Base-by-base conservation (phyloP, 2,888 invertebrate genomes). In the Tinea pellionella region DNA sequence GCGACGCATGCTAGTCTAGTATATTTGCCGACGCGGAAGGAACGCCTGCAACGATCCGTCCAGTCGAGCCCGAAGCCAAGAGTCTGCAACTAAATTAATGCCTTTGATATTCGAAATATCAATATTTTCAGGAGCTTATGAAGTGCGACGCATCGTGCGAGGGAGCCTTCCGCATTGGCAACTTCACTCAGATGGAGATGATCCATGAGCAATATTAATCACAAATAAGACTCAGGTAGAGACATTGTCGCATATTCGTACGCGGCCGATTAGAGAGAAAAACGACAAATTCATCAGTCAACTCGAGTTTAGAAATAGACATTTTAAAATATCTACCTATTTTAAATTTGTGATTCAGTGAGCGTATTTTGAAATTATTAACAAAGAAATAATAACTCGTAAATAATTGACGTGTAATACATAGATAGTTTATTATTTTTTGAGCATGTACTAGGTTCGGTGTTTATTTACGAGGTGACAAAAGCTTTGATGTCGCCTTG, bases 1-100 rank as follows among this genome's bases (percentile, higher is more conserved):
- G 76, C 80, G 82, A 75, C 78, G 77, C 70, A 76, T 55, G 55
- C 18, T 16, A 32, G 73, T 70, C 72, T n/a, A n/a, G 75, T 86
- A 86, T 87, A 85, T 86, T 86, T 86, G 80, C 78, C 75, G 81
- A 86, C 84, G 71, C 85, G 87, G 87, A 87, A 87, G 85, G 78
- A 75, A 78, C 74, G 80, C 69, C 80, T 78, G 85, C 83, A 79
- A 80, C 59, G 84, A 82, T 68, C 82, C 79, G 78, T 79, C 78
- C 75, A 77, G 71, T 73, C 69, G 71, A 73, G 74, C 69, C 74
- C 65, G 68, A 67, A 75, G 80, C 80, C 78, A 76, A 82, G 69
- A 72, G 69, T 66, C 71, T 69, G 69, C 70, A 75, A 75, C 80
- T 85, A 82, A 81, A 84, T 84, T 85, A 82, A 84, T 81, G 77